These are phyloP conservation scores for Cistogaster globosa DNA, from an alignment of 2,888 invertebrate species.

Conservation along the genomic window DNA sequence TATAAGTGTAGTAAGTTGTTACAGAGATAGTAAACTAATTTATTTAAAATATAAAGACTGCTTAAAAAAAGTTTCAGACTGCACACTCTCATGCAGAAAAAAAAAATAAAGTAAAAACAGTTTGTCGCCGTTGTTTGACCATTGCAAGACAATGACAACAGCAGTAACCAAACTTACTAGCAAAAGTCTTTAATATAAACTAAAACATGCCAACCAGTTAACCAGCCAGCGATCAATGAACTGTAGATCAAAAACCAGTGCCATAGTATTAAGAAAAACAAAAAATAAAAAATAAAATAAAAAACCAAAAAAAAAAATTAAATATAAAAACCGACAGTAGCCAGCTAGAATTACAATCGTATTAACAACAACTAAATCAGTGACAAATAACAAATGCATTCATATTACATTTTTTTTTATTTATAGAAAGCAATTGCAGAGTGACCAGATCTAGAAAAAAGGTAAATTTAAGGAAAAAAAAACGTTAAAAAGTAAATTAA, in stretches of 20 bases:
- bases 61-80: conserved; percentile 43
- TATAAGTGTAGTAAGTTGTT: conserved; percentile 35
- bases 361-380: conserved; percentile 34
- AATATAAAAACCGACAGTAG: conserved; percentile 21
- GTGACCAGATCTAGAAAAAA: not conserved
- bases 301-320: conserved; percentile 19
- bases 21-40: conserved; percentile 60
- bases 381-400: conserved; percentile 19
- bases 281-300: conserved; percentile 8
- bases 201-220: conserved; percentile 28
- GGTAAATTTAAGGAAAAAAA: too few species aligned
- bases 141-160: conserved; percentile 44
- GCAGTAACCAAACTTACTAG: not conserved
- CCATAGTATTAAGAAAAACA: not conserved
- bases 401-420: conserved; percentile 36
- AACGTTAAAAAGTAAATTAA: too few species aligned
- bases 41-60: conserved; percentile 57
- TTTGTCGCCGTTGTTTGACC: conserved; percentile 59
- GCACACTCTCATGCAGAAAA: conserved; percentile 29
- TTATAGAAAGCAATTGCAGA: not conserved
- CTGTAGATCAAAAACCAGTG: conserved; percentile 54
- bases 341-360: conserved; percentile 53
- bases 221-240: conserved; percentile 66
- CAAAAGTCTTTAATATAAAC: conserved; percentile 33
- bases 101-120: not conserved